Base-by-base conservation (phyloP, 1,140 invertebrate species). In the Pissodes strobi region DNA sequence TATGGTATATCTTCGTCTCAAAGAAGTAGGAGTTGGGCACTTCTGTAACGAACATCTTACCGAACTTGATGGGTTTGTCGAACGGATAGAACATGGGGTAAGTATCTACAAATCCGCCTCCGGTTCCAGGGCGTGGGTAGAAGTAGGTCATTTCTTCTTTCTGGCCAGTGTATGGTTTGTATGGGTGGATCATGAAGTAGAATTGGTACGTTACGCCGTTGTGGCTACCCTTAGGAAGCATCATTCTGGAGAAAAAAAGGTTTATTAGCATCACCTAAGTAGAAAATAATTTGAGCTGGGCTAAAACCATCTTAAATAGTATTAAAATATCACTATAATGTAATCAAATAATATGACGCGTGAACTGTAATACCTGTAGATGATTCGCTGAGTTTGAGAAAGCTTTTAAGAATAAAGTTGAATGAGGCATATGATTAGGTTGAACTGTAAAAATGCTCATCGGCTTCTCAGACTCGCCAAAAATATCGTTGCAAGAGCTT, bases 81-180 rank as follows among this genome's bases (percentile, higher is more conserved):
- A 90, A 83, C 45, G 88, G 88, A 79, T 82, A 90, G 23, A 86
- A 87, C 70, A 88, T 80, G 38, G 87, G 82, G 69, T 81, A 82
- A 34, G 79, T 81, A 67, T 88, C 86, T 17, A 62, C 8, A 49
- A 64, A 70, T 9, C 45, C 53, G 13, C 64, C 65, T 8, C 61
- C 58, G 21, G 45, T 64, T 5, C 60, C 66, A 9, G 41, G 46
- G 9, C 22, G 57, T 21, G 64, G 55, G 22, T 66, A 69, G 37
- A 38, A 61, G 45, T 63, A 71, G 12, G 34, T 60, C 55, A 45
- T 21, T 30, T 68, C 58, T 37, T 56, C 51, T 38, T 38, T 39
- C 13, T 49, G 56, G 13, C 45, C 52, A 12, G 67, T 19, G 45
- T 65, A 69, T 25, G 37, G 56, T 25, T 53, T 51, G 63, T 38